Evolutionary conservation across 2,888 invertebrate genomes (phyloP).

Genomic region (Pardosa pseudoannulata): DNA sequence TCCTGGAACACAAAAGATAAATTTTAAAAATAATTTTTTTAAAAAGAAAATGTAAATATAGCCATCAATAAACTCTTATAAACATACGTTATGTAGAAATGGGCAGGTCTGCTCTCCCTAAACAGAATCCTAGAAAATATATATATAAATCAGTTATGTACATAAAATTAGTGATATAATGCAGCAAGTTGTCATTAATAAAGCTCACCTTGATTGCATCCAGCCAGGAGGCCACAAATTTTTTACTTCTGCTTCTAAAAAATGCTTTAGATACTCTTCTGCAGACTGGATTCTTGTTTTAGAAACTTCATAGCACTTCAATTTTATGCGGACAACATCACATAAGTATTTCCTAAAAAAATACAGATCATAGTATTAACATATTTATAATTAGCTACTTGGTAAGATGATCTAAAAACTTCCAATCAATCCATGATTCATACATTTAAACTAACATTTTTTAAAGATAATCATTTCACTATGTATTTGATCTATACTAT

Average conservation of each 20-base stretch:
- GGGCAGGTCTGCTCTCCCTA: slow-evolving; percentile 64
- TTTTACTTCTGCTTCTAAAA: slow-evolving; percentile 82
- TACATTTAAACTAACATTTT: too few species aligned
- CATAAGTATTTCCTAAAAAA: slow-evolving; percentile 76
- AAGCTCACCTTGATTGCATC: slow-evolving; percentile 75
- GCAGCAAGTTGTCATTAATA: too few species aligned
- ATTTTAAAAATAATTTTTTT: background rate
- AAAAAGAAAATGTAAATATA: background rate
- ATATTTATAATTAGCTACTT: too few species aligned
- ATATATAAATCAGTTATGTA: background rate
- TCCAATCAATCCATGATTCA: too few species aligned
- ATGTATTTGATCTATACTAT: too few species aligned
- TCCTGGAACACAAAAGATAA: slow-evolving; percentile 29
- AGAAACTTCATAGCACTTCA: slow-evolving; percentile 79
- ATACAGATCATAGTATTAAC: too few species aligned
- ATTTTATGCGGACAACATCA: slow-evolving; percentile 78
- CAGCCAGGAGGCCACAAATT: slow-evolving; percentile 79
- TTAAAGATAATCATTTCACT: too few species aligned
- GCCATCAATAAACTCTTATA: background rate
- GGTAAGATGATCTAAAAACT: too few species aligned
- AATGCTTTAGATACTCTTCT: slow-evolving; percentile 80
- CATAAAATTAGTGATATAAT: background rate
- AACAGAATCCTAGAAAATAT: slow-evolving; percentile 52
- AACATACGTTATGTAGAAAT: slow-evolving; percentile 69
- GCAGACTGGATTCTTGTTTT: slow-evolving; percentile 79